phyloP scores from a whole-genome alignment of 2,113 vertebrate species.

The Catharus bicknelli region DNA sequence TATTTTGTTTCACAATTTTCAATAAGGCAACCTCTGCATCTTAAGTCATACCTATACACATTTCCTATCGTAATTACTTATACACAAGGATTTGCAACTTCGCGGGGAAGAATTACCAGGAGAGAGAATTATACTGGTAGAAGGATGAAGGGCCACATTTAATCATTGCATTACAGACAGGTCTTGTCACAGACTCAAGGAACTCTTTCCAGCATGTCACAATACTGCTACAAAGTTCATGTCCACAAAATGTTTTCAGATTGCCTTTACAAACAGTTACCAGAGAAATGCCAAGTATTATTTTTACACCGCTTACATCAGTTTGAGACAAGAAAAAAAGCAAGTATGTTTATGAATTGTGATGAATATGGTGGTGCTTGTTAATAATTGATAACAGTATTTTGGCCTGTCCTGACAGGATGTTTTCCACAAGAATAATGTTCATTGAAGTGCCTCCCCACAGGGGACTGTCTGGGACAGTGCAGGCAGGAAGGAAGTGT shows the following conservation, averaged over 20 bases:
- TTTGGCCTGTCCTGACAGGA: conserved; percentile 55
- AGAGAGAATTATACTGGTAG: not conserved
- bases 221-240: not conserved
- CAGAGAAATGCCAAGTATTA: not conserved
- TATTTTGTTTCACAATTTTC: not conserved
- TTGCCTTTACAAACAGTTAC: not conserved
- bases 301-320: conserved; percentile 39
- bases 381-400: conserved; percentile 67
- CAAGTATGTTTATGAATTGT: conserved; percentile 32
- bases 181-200: not conserved
- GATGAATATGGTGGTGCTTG: conserved; percentile 38
- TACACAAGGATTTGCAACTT: not conserved
- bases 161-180: not conserved
- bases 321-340: not conserved
- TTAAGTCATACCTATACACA: not conserved
- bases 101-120: not conserved
- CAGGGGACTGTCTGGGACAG: conserved; percentile 65
- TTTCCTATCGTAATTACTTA: not conserved
- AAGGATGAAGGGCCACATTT: not conserved
- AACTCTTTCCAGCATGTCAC: not conserved
- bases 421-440: conserved; percentile 63
- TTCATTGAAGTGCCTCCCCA: conserved; percentile 61
- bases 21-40: not conserved
- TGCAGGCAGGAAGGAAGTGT: conserved; percentile 58
- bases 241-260: not conserved